Conservation (phyloP, 1,140 invertebrate genomes). For the Melipona quadrifasciata region DNA sequence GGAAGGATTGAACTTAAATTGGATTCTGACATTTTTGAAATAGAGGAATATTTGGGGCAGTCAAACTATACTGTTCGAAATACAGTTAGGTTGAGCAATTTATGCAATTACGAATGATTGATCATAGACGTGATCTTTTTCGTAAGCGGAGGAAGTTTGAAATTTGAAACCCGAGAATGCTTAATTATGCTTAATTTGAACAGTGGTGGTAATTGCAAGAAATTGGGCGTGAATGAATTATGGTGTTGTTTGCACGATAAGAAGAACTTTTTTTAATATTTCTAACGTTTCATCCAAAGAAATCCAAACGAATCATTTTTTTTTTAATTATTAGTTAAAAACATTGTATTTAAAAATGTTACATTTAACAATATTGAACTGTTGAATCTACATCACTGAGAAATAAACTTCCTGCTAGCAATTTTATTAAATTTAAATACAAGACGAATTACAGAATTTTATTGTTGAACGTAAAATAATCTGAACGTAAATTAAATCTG, state of each 20-base stretch:
- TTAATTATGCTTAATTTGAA: background rate
- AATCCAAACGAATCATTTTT: too few relatives aligned
- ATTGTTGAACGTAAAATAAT: background rate
- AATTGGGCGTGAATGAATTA: conserved; percentile 1
- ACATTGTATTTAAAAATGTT: too few relatives aligned
- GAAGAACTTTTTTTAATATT: background rate
- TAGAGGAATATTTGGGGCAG: background rate
- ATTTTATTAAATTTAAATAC: background rate
- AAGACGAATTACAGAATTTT: background rate
- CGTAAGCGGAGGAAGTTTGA: background rate
- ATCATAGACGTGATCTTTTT: background rate
- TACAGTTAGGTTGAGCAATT: background rate
- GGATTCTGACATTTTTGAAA: too few relatives aligned
- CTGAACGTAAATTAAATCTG: background rate
- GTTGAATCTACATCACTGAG: background rate
- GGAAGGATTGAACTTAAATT: too few relatives aligned
- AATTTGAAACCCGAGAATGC: background rate
- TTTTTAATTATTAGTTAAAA: too few relatives aligned
- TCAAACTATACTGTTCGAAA: background rate
- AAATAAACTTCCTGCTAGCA: background rate
- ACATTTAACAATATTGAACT: background rate
- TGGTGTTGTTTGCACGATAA: background rate
- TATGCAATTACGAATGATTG: background rate
- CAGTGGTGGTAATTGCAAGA: background rate
- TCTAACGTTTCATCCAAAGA: background rate